Base-by-base conservation (phyloP, 2,888 invertebrate species). In the Oasisia sp. region DNA sequence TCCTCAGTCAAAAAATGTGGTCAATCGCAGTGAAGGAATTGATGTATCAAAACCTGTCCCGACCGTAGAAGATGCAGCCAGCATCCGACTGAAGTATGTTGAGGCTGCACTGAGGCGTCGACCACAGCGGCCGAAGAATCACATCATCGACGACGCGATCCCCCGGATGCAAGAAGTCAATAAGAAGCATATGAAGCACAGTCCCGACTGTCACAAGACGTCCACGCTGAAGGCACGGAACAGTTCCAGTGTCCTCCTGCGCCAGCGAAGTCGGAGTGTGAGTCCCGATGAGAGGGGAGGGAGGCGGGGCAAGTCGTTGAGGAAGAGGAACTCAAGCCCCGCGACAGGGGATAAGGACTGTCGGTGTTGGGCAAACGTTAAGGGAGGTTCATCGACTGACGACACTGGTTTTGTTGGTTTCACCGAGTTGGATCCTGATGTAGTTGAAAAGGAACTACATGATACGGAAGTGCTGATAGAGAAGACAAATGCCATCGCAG, bases 401-500 rank as follows among this genome's bases (percentile, higher is more conserved):
- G 74, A 74, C 5, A 19, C 7, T 74, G 27, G 74, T n/a, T 74
- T 74, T 27, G 74, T 74, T 19, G 74, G 74, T 74, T 74, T 74
- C 74, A 74, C 74, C n/a, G 74, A 74, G 19, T 74, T 74, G 74
- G 74, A 74, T n/a, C 74, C 74, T 74, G 74, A 74, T 27, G 74
- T 74, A 27, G n/a, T 74, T 5, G 74, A n/a, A n/a, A 74, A 74
- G 74, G 74, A 74, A n/a, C 74, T 74, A n/a, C 74, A n/a, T 27
- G 74, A 74, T 5, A 74, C 74, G 7, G 27, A 74, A 7, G 74
- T n/a, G 7, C 74, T 74, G 19, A 74, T 74, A 74, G 74, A 74
- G 74, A 74, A 74, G 74, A 74, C 74, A 27, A 74, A 74, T 19
- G 74, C 27, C n/a, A 74, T 74, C 27, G 74, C 74, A 27, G 74